Conservation (phyloP, 2,113 vertebrate species). For the Haemorhous mexicanus region DNA sequence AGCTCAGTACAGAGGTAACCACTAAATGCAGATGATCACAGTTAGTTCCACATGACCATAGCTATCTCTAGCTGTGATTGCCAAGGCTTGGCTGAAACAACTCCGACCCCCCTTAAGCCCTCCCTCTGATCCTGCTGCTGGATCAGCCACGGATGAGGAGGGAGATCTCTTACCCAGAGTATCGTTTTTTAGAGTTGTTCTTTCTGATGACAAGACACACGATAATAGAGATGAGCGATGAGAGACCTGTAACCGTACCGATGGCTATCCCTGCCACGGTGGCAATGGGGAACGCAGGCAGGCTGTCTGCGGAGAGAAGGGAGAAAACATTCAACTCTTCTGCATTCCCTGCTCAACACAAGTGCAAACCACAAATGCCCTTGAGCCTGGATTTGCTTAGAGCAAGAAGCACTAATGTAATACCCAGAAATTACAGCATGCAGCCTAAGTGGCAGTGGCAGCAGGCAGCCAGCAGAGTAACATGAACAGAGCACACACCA, state of each 20-base stretch:
- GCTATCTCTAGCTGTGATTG: neutral
- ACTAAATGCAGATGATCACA: neutral
- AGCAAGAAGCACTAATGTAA: neutral
- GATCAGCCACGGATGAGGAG: conserved; percentile 12
- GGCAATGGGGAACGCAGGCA: conserved; percentile 68
- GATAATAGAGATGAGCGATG: conserved; percentile 77
- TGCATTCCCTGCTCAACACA: neutral
- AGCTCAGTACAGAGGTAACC: neutral
- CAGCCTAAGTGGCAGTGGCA: neutral
- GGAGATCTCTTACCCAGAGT: conserved; percentile 83
- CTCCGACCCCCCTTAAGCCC: neutral
- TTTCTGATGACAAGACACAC: conserved; percentile 82
- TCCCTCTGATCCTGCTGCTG: neutral
- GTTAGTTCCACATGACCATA: neutral
- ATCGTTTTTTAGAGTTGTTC: conserved; percentile 81
- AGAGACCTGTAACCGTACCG: conserved; percentile 78
- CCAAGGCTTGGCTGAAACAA: neutral
- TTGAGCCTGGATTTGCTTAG: neutral
- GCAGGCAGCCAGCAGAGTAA: neutral
- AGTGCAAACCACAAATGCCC: conserved; percentile 10
- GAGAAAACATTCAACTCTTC: conserved; percentile 50
- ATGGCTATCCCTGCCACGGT: conserved; percentile 82
- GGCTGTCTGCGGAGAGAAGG: conserved; percentile 68
- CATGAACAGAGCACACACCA: neutral
- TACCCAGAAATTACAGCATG: neutral